Conservation (phyloP, 2,797 vertebrate genomes). For the Microhierax caerulescens region DNA sequence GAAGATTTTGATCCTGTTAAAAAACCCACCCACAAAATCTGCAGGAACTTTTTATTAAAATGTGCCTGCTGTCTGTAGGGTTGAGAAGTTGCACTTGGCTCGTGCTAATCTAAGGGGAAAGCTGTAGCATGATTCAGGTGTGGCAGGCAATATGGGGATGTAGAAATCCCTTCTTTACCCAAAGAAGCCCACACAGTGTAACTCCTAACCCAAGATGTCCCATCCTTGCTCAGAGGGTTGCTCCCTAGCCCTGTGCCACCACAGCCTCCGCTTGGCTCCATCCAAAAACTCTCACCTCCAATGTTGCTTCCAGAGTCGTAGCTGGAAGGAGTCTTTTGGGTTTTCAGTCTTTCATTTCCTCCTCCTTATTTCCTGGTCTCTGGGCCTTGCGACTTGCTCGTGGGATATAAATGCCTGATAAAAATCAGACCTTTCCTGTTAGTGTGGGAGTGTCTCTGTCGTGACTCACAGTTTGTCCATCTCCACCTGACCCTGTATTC, state of each 20-base stretch:
- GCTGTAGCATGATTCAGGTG: background rate
- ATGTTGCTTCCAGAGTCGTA: background rate
- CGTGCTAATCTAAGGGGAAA: background rate
- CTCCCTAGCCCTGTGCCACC: background rate
- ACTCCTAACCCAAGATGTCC: background rate
- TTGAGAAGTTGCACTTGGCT: background rate
- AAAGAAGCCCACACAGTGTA: background rate
- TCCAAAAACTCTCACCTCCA: background rate
- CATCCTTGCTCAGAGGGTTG: background rate
- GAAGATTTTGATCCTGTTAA: background rate
- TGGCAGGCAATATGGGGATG: background rate
- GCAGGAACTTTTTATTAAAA: background rate
- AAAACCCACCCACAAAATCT: background rate
- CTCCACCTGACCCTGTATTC: background rate
- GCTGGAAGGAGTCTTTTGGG: background rate
- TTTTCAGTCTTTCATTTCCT: slow-evolving; percentile 11
- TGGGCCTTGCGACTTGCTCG: background rate
- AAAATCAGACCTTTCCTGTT: background rate
- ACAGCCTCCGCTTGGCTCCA: fast-evolving
- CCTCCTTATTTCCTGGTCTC: background rate
- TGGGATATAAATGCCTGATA: background rate
- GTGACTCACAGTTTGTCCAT: slow-evolving; percentile 21
- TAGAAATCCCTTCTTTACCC: background rate
- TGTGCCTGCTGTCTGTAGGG: fast-evolving
- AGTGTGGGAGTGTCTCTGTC: background rate